Evolutionary conservation across 2,888 invertebrate species (phyloP).

Genomic region (Drosophila demipolita): DNA sequence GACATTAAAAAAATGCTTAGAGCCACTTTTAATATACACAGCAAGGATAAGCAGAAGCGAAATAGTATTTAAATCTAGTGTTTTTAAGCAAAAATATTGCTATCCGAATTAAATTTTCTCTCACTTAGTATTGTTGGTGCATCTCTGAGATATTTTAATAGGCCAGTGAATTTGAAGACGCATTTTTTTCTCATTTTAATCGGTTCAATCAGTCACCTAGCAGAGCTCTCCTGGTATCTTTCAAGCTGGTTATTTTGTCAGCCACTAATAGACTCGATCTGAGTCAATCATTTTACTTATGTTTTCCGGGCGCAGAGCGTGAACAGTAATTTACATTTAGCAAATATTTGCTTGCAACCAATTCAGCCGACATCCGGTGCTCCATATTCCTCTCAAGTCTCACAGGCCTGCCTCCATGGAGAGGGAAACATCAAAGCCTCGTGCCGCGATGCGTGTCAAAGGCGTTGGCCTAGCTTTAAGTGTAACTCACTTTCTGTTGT

Average conservation of each 20-base stretch:
- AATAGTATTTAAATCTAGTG: neutral
- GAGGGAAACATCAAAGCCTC: conserved; percentile 63
- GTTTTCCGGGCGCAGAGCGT: conserved; percentile 64
- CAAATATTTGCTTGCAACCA: conserved; percentile 66
- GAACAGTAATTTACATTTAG: conserved; percentile 78
- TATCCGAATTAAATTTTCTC: neutral
- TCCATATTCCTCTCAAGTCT: neutral
- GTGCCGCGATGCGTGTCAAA: conserved; percentile 69
- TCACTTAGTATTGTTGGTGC: neutral
- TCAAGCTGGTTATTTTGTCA: conserved; percentile 26
- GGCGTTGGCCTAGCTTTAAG: conserved; percentile 71
- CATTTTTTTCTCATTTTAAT: neutral
- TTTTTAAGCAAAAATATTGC: neutral
- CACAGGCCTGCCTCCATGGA: neutral
- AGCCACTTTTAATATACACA: neutral
- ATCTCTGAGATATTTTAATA: neutral
- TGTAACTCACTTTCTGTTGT: conserved; percentile 57
- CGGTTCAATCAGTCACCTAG: conserved; percentile 15
- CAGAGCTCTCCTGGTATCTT: conserved; percentile 33
- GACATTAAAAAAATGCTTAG: neutral
- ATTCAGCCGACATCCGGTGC: conserved; percentile 9
- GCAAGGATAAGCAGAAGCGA: neutral
- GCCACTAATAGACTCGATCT: conserved; percentile 23
- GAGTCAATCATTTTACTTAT: conserved; percentile 68
- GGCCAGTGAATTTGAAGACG: neutral